Evolutionary conservation across 1,140 invertebrate species (phyloP).

Genomic region (Microplitis demolitor): DNA sequence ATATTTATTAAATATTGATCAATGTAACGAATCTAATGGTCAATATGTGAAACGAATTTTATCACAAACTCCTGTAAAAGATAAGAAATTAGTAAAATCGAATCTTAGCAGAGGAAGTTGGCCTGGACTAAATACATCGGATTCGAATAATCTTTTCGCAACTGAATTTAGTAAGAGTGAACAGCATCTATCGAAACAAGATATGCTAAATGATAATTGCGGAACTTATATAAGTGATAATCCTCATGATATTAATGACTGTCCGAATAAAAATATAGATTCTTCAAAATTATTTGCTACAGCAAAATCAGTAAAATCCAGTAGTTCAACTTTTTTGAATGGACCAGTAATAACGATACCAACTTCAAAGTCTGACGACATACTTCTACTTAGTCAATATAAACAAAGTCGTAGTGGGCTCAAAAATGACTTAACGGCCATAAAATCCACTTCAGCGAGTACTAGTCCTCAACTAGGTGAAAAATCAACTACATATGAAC

Average conservation of each 20-base stretch:
- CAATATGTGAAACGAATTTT: conserved; percentile 63
- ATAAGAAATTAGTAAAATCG: conserved; percentile 76
- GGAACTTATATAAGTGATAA: neutral
- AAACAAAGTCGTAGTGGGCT: conserved; percentile 59
- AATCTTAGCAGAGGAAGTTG: conserved; percentile 79
- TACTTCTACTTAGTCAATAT: conserved; percentile 65
- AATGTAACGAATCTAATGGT: conserved; percentile 25
- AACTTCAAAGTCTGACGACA: conserved; percentile 79
- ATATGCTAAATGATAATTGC: neutral
- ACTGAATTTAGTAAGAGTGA: conserved; percentile 83
- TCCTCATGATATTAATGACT: conserved; percentile 12
- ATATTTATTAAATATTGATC: conserved; percentile 53
- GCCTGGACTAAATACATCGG: conserved; percentile 76
- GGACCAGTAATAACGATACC: conserved; percentile 55
- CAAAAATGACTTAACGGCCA: conserved; percentile 61
- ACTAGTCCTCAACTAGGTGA: conserved; percentile 70
- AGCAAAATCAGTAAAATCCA: conserved; percentile 43
- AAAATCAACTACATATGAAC: conserved; percentile 64
- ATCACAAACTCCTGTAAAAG: conserved; percentile 73
- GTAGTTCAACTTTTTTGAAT: conserved; percentile 27
- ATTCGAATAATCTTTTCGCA: conserved; percentile 59
- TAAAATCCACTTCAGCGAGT: conserved; percentile 68
- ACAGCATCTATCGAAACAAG: conserved; percentile 67
- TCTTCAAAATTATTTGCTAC: conserved; percentile 48
- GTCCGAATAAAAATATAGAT: conserved; percentile 46